Conservation (phyloP, 2,113 vertebrate species). For the Gopherus evgoodei region DNA sequence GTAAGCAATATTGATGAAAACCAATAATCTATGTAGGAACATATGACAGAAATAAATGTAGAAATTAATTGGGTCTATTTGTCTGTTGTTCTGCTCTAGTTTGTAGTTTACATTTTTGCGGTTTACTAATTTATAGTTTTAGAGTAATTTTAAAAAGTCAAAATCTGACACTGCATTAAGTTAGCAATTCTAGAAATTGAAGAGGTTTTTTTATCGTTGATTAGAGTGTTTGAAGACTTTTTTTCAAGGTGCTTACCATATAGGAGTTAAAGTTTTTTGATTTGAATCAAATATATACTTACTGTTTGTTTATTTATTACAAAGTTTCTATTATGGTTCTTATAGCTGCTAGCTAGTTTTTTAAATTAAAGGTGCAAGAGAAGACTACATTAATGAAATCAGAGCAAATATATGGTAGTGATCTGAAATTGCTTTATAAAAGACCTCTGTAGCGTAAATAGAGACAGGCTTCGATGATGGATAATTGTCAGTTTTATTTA, state of each 20-base stretch:
- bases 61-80: neutral
- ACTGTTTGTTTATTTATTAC: neutral
- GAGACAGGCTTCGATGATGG: neutral
- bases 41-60: neutral
- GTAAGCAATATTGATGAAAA: accelerated
- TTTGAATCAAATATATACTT: neutral
- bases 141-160: neutral
- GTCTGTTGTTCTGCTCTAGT: neutral
- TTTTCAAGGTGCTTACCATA: neutral
- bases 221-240: neutral
- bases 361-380: neutral
- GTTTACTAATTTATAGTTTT: accelerated
- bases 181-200: neutral
- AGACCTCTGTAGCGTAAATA: neutral
- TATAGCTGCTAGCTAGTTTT: neutral
- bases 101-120: neutral
- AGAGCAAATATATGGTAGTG: neutral
- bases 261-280: neutral
- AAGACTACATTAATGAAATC: neutral
- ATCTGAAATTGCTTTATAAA: neutral
- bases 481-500: neutral
- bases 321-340: neutral
- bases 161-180: neutral
- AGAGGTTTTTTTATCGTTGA: neutral
- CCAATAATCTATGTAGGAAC: neutral